Evolutionary conservation across 2,888 invertebrate species (phyloP).

Genomic region (Acholoe squamosa): DNA sequence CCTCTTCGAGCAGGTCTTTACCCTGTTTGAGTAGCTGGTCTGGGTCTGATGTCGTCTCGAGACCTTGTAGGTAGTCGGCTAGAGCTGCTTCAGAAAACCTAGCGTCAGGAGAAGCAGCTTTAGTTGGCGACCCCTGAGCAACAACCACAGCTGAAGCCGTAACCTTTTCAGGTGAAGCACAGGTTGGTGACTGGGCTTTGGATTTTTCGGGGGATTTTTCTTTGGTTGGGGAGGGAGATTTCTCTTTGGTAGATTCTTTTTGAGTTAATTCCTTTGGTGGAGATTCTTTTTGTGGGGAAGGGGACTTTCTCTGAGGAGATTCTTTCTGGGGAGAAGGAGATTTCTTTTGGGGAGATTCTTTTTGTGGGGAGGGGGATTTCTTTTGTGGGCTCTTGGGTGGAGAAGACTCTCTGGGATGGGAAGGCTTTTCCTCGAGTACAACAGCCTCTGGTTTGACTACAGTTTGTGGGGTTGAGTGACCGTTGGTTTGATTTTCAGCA

Average conservation of each 20-base stretch:
- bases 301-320: background rate
- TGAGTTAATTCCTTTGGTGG: background rate
- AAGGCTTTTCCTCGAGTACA: conserved; percentile 45
- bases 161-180: background rate
- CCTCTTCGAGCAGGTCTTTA: background rate
- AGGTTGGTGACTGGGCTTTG: conserved; percentile 12
- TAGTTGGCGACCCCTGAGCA: conserved; percentile 33
- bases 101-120: conserved; percentile 46
- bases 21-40: background rate
- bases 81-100: background rate
- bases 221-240: conserved; percentile 14
- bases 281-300: background rate
- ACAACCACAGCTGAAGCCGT: background rate
- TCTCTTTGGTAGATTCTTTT: conserved; percentile 7
- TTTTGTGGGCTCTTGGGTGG: background rate
- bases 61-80: conserved; percentile 12
- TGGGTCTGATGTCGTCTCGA: background rate
- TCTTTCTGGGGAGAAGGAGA: background rate
- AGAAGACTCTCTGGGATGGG: background rate
- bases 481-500: background rate
- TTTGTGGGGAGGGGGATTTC: conserved; percentile 5
- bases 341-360: background rate
- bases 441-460: conserved; percentile 32
- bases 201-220: conserved; percentile 10
- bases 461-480: background rate